These are phyloP conservation scores for Xanthia icteritia DNA, from an alignment of 2,888 invertebrate genomes.

Conservation along the genomic window DNA sequence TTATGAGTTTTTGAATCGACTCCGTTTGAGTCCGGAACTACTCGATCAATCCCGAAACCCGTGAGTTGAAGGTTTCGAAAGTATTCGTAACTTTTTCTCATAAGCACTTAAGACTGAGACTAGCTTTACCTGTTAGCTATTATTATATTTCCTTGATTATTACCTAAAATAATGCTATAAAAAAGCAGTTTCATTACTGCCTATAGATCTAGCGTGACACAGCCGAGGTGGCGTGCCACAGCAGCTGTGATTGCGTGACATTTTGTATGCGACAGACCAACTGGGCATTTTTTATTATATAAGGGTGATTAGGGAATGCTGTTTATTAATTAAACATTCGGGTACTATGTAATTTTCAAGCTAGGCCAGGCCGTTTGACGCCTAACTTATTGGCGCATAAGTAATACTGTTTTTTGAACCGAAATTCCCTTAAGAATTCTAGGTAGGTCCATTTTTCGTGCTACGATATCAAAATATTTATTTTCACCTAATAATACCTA, in stretches of 20 bases:
- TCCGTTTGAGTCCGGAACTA: not conserved
- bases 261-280: conserved; percentile 32
- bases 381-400: not conserved
- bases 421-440: not conserved
- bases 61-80: not conserved
- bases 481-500: not conserved
- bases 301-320: conserved; percentile 36
- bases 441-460: not conserved
- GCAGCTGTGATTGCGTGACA: conserved; percentile 46
- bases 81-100: not conserved
- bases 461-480: not conserved
- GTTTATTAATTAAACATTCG: conserved; percentile 38
- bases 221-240: conserved; percentile 42
- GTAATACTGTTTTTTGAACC: not conserved
- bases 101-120: not conserved
- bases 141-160: conserved; percentile 9
- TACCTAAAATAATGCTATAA: conserved; percentile 12
- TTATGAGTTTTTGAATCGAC: not conserved
- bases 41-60: not conserved
- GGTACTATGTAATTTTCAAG: conserved; percentile 12
- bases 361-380: not conserved
- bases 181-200: conserved; percentile 12
- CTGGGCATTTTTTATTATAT: conserved; percentile 32
- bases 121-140: not conserved
- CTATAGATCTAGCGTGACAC: conserved; percentile 38